Evolutionary conservation across 2,888 invertebrate genomes (phyloP), one percentile per base, ranked within the genome.

Genomic region (Phasia obesa): DNA sequence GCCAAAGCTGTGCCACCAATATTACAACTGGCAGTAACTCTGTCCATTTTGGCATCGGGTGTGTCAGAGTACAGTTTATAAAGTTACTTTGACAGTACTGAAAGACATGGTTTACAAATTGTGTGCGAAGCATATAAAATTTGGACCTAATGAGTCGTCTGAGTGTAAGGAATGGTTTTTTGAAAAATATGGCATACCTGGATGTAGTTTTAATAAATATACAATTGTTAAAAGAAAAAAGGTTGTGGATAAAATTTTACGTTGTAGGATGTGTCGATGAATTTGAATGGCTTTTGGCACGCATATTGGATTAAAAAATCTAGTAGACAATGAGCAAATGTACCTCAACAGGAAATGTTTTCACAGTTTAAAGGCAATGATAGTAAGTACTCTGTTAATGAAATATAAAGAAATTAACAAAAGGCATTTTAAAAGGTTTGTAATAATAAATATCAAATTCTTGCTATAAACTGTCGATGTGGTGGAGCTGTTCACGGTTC

Each of bases 281-380:
- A n/a, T n/a, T n/a, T n/a, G n/a, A n/a, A n/a, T n/a, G n/a, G n/a
- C n/a, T n/a, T n/a, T n/a, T n/a, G n/a, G 60, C 13, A 62, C 62
- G 2, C 21, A 60, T 21, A 44, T 44, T 44, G 62, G 62, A 27
- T 15, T 62, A 17, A 44, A 62, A 47, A 62, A 11, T 17, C 65
- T 51, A 31, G 21, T 5, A 19, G 6, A 47, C 9, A 65, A 65
- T 65, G 51, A 65, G 7, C 19, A 65, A 11, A 65, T 65, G 65
- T 65, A 13, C n/a, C 51, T 65, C 17, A 65, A 65, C 15, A 65
- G 65, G 25, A 64, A 64, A 15, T 49, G 65, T 13, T 27, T 65
- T 51, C 49, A 65, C 35, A 64, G 62, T 13, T 11, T 64, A n/a
- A 47, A 44, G 21, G 15, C 44, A 17, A 64, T 64, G 47, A 27